phyloP scores from a whole-genome alignment of 2,797 vertebrate species.

The Protosalanx chinensis region DNA sequence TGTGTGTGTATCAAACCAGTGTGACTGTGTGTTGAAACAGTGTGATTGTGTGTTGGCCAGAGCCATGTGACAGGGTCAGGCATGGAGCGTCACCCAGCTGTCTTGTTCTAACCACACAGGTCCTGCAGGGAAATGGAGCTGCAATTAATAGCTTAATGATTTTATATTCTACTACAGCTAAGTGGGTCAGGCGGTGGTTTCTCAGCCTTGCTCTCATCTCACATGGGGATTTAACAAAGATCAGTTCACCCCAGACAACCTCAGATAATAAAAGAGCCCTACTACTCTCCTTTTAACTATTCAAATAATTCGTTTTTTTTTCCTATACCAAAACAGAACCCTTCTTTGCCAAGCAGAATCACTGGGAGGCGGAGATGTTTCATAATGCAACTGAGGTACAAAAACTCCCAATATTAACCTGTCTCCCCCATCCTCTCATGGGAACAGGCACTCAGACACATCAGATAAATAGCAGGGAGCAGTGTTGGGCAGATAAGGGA shows the following conservation, averaged over 20 bases:
- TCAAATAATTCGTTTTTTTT: not conserved
- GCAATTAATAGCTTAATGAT: slow-evolving; percentile 66
- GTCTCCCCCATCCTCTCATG: slow-evolving; percentile 2
- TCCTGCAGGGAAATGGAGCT: slow-evolving; percentile 49
- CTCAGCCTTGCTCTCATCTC: slow-evolving; percentile 38
- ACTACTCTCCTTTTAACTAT: slow-evolving; percentile 9
- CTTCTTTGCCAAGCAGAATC: not conserved
- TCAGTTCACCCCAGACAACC: slow-evolving; percentile 18
- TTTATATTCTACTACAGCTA: slow-evolving; percentile 16
- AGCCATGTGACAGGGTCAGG: slow-evolving; percentile 39
- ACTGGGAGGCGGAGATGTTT: slow-evolving; percentile 21
- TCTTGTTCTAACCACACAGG: slow-evolving; percentile 22
- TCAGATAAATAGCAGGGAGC: slow-evolving; percentile 36
- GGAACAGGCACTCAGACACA: slow-evolving; percentile 19
- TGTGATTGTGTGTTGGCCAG: not conserved
- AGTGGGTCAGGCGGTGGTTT: slow-evolving; percentile 44
- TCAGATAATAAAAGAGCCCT: slow-evolving; percentile 18
- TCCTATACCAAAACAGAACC: not conserved
- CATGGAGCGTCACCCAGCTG: slow-evolving; percentile 28
- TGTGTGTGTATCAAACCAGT: slow-evolving; percentile 24
- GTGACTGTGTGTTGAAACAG: slow-evolving; percentile 25
- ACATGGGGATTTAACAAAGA: slow-evolving; percentile 14
- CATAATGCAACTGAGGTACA: slow-evolving; percentile 16
- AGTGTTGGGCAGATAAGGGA: not conserved
- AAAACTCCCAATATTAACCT: slow-evolving; percentile 14